These are phyloP conservation scores for Drosophila testacea DNA, from an alignment of 2,888 invertebrate genomes.

Conservation along the genomic window DNA sequence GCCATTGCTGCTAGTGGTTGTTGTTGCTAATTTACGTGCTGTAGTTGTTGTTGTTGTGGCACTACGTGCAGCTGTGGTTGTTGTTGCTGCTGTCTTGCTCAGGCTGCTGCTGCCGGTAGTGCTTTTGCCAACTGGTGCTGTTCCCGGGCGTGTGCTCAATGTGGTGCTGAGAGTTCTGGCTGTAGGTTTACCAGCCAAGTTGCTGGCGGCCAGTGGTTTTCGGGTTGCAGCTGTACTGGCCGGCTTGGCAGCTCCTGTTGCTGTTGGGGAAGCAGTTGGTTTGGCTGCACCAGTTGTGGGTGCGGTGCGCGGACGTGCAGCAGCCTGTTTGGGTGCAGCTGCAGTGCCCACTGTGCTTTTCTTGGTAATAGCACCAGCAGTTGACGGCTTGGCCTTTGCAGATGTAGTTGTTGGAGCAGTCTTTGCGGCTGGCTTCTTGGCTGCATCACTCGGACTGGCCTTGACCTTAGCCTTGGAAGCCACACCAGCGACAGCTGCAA, in stretches of 20 bases:
- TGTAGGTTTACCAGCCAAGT: slow-evolving; percentile 51
- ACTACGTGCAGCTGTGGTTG: slow-evolving; percentile 21
- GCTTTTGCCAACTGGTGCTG: slow-evolving; percentile 58
- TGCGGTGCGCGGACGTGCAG: slow-evolving; percentile 75
- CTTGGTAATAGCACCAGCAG: slow-evolving; percentile 33
- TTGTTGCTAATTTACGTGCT: slow-evolving; percentile 25
- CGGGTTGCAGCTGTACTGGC: slow-evolving; percentile 47
- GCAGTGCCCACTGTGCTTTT: slow-evolving; percentile 22
- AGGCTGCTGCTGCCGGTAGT: slow-evolving; percentile 26
- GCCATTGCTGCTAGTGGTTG: slow-evolving; percentile 29
- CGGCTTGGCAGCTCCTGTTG: slow-evolving; percentile 43
- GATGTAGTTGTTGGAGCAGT: slow-evolving; percentile 28
- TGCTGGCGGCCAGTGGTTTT: slow-evolving; percentile 56
- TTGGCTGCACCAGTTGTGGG: slow-evolving; percentile 50
- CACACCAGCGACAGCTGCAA: slow-evolving; percentile 36
- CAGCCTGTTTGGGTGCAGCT: slow-evolving; percentile 39
- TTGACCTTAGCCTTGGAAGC: slow-evolving; percentile 53
- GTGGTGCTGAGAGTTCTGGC: slow-evolving; percentile 39
- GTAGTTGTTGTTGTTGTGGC: slow-evolving; percentile 40
- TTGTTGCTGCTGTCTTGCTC: slow-evolving; percentile 21
- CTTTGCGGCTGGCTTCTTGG: slow-evolving; percentile 58
- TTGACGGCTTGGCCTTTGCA: slow-evolving; percentile 54
- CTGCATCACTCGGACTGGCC: slow-evolving; percentile 42
- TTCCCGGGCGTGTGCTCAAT: slow-evolving; percentile 55
- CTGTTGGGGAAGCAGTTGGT: slow-evolving; percentile 38